A percentile compares a stretch with the other conserved stretches of the same genome.
Evolutionary conservation across 2,888 invertebrate species (phyloP).

Genomic region (Drosophila niveifrons): DNA sequence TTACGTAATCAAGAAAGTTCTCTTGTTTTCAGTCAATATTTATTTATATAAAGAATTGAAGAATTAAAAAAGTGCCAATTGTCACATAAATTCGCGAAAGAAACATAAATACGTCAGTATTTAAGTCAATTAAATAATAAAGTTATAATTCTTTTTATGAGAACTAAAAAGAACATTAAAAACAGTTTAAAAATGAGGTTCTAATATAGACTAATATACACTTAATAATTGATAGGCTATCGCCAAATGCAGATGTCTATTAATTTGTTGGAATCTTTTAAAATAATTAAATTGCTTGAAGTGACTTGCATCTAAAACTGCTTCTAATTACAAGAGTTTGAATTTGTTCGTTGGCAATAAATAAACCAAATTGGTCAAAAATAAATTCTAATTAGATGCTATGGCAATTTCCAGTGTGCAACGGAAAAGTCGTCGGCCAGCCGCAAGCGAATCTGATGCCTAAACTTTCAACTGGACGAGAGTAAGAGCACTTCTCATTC

Average conservation of each 20-base stretch:
- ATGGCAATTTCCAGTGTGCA: not conserved
- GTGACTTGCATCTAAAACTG: constrained; percentile 14
- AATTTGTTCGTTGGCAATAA: constrained; percentile 52
- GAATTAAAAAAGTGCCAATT: too few species aligned
- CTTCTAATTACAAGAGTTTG: constrained; percentile 45
- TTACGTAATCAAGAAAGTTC: too few species aligned
- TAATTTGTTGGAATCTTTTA: not conserved
- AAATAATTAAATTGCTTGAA: constrained; percentile 2
- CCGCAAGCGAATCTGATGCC: constrained; percentile 13
- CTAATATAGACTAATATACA: too few species aligned
- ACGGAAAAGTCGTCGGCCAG: constrained; percentile 27
- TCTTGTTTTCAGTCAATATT: too few species aligned
- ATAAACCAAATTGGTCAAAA: constrained; percentile 49
- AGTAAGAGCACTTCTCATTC: not conserved
- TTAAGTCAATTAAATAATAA: too few species aligned
- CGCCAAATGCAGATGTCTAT: not conserved
- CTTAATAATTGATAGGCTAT: too few species aligned
- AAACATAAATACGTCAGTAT: too few species aligned
- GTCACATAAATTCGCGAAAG: too few species aligned
- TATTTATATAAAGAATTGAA: too few species aligned
- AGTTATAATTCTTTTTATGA: too few species aligned
- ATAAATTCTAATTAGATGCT: constrained; percentile 64
- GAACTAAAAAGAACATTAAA: too few species aligned
- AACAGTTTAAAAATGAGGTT: too few species aligned
- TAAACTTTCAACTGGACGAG: constrained; percentile 37